Evolutionary conservation across 2,113 vertebrate genomes (phyloP).

Genomic region (Platysternon megacephalum): DNA sequence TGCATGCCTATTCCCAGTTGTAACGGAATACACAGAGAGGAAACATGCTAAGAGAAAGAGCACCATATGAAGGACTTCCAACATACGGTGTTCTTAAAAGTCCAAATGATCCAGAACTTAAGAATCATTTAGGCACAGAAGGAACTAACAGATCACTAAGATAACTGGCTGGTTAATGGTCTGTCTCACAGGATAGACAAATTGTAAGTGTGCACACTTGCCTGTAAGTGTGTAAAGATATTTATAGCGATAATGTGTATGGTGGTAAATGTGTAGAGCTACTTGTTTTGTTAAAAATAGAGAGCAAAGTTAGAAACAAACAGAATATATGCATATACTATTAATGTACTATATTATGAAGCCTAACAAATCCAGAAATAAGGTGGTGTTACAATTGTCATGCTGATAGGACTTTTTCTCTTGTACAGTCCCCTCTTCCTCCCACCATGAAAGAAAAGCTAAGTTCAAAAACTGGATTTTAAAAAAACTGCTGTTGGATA

Average conservation of each 20-base stretch:
- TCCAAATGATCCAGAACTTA: conserved; percentile 49
- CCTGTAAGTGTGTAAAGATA: neutral
- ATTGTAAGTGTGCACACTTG: neutral
- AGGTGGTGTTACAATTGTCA: neutral
- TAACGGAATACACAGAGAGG: conserved; percentile 61
- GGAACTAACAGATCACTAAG: conserved; percentile 59
- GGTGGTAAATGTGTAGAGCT: no score
- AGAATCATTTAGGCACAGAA: conserved; percentile 45
- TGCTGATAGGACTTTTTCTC: neutral
- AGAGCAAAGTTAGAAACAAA: neutral
- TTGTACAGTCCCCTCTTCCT: neutral
- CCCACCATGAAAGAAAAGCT: no score
- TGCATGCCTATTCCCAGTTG: conserved; percentile 36
- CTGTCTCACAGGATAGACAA: conserved; percentile 21
- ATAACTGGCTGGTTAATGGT: conserved; percentile 57
- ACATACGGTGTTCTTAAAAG: conserved; percentile 68
- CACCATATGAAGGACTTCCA: conserved; percentile 49
- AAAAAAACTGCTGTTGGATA: neutral
- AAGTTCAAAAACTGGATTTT: neutral
- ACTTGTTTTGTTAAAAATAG: neutral
- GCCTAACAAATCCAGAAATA: neutral
- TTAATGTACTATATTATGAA: neutral
- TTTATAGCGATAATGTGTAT: neutral
- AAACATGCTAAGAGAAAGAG: conserved; percentile 54
- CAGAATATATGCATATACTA: neutral